These are phyloP conservation scores for Zaprionus ornatus DNA, from an alignment of 1,140 invertebrate genomes.

Conservation along the genomic window DNA sequence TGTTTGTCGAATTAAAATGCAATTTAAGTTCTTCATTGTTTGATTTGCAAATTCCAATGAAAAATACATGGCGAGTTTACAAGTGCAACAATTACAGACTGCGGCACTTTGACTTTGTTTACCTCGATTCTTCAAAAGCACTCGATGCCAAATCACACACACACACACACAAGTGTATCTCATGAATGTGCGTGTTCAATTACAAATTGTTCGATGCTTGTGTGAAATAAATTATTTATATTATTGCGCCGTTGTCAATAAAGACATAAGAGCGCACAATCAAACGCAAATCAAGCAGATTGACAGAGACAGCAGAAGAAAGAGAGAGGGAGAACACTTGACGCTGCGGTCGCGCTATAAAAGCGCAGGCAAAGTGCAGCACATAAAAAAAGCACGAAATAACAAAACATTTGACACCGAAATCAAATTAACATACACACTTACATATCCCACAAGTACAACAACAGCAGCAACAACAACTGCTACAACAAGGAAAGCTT, in stretches of 20 bases:
- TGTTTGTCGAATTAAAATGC: conserved; percentile 25
- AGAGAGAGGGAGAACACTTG: conserved; percentile 20
- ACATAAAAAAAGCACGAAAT: conserved; percentile 54
- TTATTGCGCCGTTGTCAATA: conserved; percentile 72
- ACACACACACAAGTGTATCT: conserved; percentile 5
- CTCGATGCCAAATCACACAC: conserved; percentile 46
- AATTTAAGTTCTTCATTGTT: conserved; percentile 23
- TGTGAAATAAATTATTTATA: conserved; percentile 73
- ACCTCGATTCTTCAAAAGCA: conserved; percentile 53
- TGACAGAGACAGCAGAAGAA: conserved; percentile 44
- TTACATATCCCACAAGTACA: conserved; percentile 48
- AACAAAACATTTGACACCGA: conserved; percentile 73
- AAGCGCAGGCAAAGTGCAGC: conserved; percentile 72
- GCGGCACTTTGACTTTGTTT: conserved; percentile 51
- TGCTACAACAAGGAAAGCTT: conserved; percentile 26
- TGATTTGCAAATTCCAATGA: conserved; percentile 10
- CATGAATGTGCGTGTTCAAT: conserved; percentile 52
- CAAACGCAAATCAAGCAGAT: conserved; percentile 65
- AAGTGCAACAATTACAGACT: conserved; percentile 44
- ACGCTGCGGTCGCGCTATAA: conserved; percentile 49
- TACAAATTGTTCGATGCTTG: conserved; percentile 71
- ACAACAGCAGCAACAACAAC: conserved; percentile 19
- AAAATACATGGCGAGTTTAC: conserved; percentile 27
- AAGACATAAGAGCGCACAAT: conserved; percentile 77
- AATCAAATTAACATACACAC: conserved; percentile 81